These are phyloP conservation scores for Acrocyrtus sp. DNA, from an alignment of 2,888 invertebrate genomes.

Conservation along the genomic window DNA sequence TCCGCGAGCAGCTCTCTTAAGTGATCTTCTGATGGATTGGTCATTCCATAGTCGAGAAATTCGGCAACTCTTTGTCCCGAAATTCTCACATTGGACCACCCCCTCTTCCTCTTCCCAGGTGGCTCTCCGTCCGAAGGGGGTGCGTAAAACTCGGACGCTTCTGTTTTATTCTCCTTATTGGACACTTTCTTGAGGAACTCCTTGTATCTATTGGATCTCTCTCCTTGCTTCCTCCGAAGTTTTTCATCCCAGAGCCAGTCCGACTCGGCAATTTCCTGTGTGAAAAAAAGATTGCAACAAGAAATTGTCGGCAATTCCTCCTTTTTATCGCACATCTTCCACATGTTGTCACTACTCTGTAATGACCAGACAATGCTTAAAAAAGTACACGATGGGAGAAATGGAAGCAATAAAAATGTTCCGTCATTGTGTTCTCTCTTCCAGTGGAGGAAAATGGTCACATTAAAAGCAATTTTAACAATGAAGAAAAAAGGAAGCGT, in stretches of 20 bases:
- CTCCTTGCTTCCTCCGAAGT: constrained; percentile 82
- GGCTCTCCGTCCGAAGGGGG: constrained; percentile 11
- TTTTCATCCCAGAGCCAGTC: constrained; percentile 90
- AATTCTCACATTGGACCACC: constrained; percentile 31
- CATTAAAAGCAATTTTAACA: no score
- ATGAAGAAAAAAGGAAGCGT: no score
- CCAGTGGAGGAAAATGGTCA: no score
- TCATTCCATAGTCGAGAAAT: constrained; percentile 57
- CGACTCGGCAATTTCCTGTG: constrained; percentile 86
- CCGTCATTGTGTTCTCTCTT: no score
- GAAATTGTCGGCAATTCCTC: constrained; percentile 2
- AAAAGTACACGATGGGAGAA: no score
- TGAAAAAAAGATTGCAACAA: not conserved
- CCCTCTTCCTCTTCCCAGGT: constrained; percentile 26
- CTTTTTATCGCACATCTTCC: not conserved
- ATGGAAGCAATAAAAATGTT: no score
- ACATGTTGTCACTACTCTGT: no score
- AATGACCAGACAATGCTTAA: constrained; percentile 1
- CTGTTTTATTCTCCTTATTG: constrained; percentile 51
- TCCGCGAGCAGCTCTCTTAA: constrained; percentile 46
- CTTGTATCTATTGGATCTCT: constrained; percentile 68
- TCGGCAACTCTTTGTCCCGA: constrained; percentile 52
- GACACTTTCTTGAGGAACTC: constrained; percentile 49
- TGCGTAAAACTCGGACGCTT: constrained; percentile 41
- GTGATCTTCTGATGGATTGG: constrained; percentile 53